Base-by-base conservation (phyloP, 2,888 invertebrate genomes). In the Catocala sponsa region DNA sequence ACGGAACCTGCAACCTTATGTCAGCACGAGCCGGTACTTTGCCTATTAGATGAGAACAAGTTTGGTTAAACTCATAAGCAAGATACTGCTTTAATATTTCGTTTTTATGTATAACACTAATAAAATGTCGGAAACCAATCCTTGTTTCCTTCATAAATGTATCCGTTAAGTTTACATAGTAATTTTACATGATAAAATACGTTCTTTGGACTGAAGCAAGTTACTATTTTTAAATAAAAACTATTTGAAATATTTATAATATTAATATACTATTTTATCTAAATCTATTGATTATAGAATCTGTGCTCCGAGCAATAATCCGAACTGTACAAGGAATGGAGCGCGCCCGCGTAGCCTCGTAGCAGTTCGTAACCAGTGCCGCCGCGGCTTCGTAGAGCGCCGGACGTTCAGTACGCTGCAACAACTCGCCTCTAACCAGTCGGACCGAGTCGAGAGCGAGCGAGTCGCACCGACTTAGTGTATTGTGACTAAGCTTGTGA, bases 211-310 rank as follows among this genome's bases (percentile, higher is more conserved):
- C 9, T 6, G 6, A 38, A 38, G 35, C 7, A 38, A 4, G 35
- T 35, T 2, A 9, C 2, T 25, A 25, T 25, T 25, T 4, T 25
- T 25, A 4, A 25, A 4, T 2, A 6, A 2, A 69, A 55, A 15
- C 4, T 46, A 15, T 46, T 15, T 46, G 59, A 42, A 55, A 44
- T 64, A 42, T 47, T 48, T 32, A 9, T 50, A 38, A 59, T 58
- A 70, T 65, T 41, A 61, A 63, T 72, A 65, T 55, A 66, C 63
- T 74, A 70, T 65, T 63, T 72, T 82, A 84, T 82, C 76, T 80
- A 84, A 86, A 83, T 81, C 83, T 91, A 92, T 92, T 87, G 91
- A 92, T 92, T 91, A 85, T 86, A 73, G 84, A 93, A 92, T 92
- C 91, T 89, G 87, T 90, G 88, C 89, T 90, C 84, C 84, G 85